Evolutionary conservation across 2,113 vertebrate genomes (phyloP), one percentile per base, ranked within the genome.

Genomic region (Urocolius indicus): DNA sequence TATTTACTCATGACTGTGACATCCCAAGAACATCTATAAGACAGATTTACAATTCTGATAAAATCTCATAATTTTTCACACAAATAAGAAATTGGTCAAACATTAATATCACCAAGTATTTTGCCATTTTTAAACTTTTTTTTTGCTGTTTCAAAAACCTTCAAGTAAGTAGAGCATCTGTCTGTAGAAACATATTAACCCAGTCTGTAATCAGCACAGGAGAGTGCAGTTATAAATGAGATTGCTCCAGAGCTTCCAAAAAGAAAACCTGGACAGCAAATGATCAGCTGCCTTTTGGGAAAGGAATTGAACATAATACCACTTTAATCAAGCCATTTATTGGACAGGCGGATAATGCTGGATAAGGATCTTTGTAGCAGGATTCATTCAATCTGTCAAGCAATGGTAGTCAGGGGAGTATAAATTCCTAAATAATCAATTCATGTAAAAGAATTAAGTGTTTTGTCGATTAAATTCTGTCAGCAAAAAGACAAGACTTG

Each of bases 251-350:
- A 61, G 58, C 52, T 18, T 80, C 24, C 41, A 30, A 76, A 91
- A 75, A 75, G 36, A 69, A 23, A 69, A 52, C 26, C n/a, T 5
- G 32, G 61, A 48, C 30, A 95, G 30, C 19, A 15, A 84, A 12
- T 26, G 49, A 69, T 62, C 62, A 83, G 27, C 59, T 83, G 51
- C 75, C 68, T 77, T 77, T 36, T 59, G 52, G 66, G 61, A 96
- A 96, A 49, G 45, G 23, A 84, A 59, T 14, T 80, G 20, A 75
- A 90, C 89, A 59, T 78, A 78, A 81, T 52, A 41, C 13, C 12
- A 41, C 34, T 63, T 94, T 71, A 93, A 90, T 84, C 76, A 58
- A 72, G 29, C 15, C 21, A 61, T 86, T 93, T 89, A 67, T 95
- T 51, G 78, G 61, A 68, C 73, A 82, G 52, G 45, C 36, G 84